Conservation (phyloP, 2,797 vertebrate species). For the Artibeus jamaicensis region DNA sequence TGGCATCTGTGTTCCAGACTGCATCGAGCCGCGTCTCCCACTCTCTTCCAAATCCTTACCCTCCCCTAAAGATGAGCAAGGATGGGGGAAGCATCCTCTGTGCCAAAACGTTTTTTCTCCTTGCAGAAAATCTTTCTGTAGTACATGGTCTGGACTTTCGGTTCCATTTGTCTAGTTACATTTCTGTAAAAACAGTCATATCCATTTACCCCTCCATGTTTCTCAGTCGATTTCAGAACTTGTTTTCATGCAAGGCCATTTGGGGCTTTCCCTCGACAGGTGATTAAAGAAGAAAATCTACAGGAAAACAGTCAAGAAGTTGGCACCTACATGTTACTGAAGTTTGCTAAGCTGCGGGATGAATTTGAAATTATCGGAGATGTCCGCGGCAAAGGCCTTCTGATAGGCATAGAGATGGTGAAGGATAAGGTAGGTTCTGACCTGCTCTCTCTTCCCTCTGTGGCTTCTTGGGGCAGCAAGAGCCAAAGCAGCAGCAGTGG, state of each 20-base stretch:
- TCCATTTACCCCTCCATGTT: background rate
- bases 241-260: background rate
- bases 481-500: background rate
- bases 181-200: background rate
- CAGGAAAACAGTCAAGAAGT: slow-evolving; percentile 88
- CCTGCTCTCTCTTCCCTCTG: background rate
- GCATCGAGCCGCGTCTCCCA: background rate
- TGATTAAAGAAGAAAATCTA: slow-evolving; percentile 88
- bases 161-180: background rate
- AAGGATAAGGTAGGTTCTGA: slow-evolving; percentile 89
- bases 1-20: background rate
- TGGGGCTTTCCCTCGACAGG: slow-evolving; percentile 79
- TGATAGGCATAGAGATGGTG: slow-evolving; percentile 96
- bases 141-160: background rate
- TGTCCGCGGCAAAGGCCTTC: slow-evolving; percentile 95
- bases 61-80: background rate
- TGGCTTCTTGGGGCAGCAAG: too few species aligned
- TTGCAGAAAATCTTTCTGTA: background rate
- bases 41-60: background rate
- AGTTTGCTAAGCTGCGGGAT: slow-evolving; percentile 91
- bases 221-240: background rate
- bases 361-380: slow-evolving; percentile 93
- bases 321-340: slow-evolving; percentile 89
- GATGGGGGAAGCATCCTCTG: background rate
- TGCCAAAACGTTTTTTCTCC: background rate